Percentiles rank a stretch among this genome's conserved stretches.
Evolutionary conservation across 2,888 invertebrate genomes (phyloP).

Genomic region (Beris chalybata): DNA sequence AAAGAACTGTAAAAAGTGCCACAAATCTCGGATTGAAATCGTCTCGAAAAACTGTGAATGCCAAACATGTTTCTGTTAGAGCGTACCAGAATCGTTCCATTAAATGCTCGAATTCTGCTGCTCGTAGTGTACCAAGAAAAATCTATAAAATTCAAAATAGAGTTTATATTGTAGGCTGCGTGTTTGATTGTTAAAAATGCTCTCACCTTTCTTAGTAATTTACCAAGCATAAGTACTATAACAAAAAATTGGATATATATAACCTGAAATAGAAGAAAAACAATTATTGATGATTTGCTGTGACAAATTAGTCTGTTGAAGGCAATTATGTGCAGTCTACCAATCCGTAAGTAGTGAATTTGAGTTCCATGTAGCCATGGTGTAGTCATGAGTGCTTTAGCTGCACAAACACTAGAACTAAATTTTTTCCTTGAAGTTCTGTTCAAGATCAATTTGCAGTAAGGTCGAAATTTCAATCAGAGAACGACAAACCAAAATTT

Average conservation of each 20-base stretch:
- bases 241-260: constrained; percentile 97
- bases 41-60: constrained; percentile 98
- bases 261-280: constrained; percentile 68
- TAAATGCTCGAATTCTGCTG: constrained; percentile 97
- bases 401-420: no score
- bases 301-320: no score
- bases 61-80: constrained; percentile 98
- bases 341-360: no score
- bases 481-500: no score
- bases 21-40: constrained; percentile 99
- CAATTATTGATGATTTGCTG: not conserved
- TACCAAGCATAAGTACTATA: constrained; percentile 88
- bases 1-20: constrained; percentile 90
- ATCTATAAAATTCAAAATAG: constrained; percentile 48
- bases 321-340: no score
- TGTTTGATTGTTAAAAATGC: not conserved
- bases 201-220: constrained; percentile 81
- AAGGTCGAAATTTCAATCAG: no score
- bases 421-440: no score
- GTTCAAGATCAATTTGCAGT: no score
- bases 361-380: no score
- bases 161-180: not conserved
- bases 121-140: constrained; percentile 92
- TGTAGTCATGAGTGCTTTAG: no score
- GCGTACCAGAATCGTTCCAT: constrained; percentile 99